Evolutionary conservation across 2,113 vertebrate genomes (phyloP), one percentile per base, ranked within the genome.

Genomic region (Embiotoca jacksoni): DNA sequence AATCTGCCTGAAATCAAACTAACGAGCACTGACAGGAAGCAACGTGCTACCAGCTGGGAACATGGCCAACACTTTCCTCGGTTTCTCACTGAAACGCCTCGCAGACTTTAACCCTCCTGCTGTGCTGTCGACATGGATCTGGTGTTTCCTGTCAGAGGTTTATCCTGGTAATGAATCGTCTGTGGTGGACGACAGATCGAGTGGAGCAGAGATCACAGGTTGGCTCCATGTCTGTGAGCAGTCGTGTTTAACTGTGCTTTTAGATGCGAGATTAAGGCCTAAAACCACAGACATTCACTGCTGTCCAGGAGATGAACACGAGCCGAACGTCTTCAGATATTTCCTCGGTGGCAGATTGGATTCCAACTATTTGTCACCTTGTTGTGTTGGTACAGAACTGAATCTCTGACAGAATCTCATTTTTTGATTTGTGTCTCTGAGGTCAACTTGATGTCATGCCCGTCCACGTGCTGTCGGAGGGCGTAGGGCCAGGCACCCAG

Each of bases 1-100:
- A 75, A 83, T 84, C 64, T 65, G 75, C 68, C 47, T 3, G n/a
- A 70, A 55, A 72, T 89, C 64, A 84, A 76, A 80, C 82, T 88
- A 88, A 93, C 72, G 6, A 71, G 70, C 47, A 80, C 76, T 88
- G 88, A 90, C 88, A 88, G 87, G 85, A 80, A 78, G 76, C 85
- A 66, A 72, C 49, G 49, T 74, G 77, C 76, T 81, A 90, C 87
- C 84, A 88, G 89, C 84, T 81, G 76, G 73, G 80, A 88, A 78
- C 72, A 62, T 16, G 66, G 66, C 75, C 69, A 39, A n/a, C 66
- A 10, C 67, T 74, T 81, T 78, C 30, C 62, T n/a, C 41, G 63
- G 47, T 52, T 83, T 80, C 59, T 75, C 61, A 5, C 8, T 53
- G 49, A 74, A 85, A 75, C 3, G 62, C 78, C 75, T 86, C 60